Conservation (phyloP, 2,888 invertebrate species). For the Campoplex capitator region DNA sequence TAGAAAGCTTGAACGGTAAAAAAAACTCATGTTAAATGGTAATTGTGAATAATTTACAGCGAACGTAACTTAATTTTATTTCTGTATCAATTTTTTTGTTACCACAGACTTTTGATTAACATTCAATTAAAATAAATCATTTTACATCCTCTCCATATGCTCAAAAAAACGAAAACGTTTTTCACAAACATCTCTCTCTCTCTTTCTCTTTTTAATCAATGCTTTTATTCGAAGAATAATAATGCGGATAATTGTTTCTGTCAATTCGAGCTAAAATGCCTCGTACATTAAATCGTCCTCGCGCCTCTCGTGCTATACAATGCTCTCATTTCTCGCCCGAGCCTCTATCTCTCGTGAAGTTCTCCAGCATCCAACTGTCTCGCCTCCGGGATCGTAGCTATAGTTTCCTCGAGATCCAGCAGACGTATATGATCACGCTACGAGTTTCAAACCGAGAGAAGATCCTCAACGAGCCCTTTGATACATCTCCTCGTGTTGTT, state of each 20-base stretch:
- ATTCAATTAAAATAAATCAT: not conserved
- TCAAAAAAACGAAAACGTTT: no score
- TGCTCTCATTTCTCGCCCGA: slow-evolving; percentile 54
- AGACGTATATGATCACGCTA: slow-evolving; percentile 54
- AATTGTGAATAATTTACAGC: not conserved
- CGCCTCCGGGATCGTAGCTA: slow-evolving; percentile 51
- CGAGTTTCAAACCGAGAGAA: slow-evolving; percentile 12
- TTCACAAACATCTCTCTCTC: no score
- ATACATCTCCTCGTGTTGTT: slow-evolving; percentile 33
- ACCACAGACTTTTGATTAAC: not conserved
- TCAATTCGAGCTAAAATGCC: not conserved
- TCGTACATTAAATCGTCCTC: not conserved
- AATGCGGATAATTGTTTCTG: not conserved
- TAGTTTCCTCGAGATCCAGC: slow-evolving; percentile 25
- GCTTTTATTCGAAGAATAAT: not conserved
- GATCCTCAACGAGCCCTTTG: slow-evolving; percentile 26
- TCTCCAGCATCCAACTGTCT: slow-evolving; percentile 50
- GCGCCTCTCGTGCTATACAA: slow-evolving; percentile 42
- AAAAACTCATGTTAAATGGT: not conserved
- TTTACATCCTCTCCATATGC: not conserved
- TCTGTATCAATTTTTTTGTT: not conserved
- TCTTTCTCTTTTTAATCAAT: not conserved
- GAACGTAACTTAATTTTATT: not conserved
- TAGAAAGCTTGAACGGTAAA: not conserved
- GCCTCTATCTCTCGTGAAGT: slow-evolving; percentile 39